Evolutionary conservation across 2,113 vertebrate genomes (phyloP).

Genomic region (Semnornis frantzii): DNA sequence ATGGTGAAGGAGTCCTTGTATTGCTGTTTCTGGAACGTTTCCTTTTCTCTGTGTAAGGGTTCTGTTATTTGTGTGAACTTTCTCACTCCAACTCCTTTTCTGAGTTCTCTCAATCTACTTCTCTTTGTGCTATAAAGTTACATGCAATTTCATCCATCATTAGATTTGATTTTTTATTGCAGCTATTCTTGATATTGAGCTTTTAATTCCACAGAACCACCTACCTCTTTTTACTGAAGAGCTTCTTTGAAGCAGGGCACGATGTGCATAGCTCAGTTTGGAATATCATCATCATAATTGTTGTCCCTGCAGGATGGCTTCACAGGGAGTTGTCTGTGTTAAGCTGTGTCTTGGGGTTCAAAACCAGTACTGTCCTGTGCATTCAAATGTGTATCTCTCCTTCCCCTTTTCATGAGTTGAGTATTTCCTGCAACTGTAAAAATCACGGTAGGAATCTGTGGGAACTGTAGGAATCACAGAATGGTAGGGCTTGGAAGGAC

Average conservation of each 20-base stretch:
- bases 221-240: slow-evolving; percentile 14
- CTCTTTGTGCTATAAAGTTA: not conserved
- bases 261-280: not conserved
- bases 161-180: slow-evolving; percentile 11
- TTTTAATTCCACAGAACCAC: not conserved
- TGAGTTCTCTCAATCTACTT: not conserved
- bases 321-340: not conserved
- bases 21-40: not conserved
- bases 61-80: not conserved
- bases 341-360: not conserved
- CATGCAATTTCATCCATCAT: not conserved
- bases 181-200: slow-evolving; percentile 2
- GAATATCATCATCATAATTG: not conserved
- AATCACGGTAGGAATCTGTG: too few relatives aligned
- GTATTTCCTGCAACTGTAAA: not conserved
- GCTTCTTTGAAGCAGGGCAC: not conserved
- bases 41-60: not conserved
- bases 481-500: too few relatives aligned
- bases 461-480: not conserved
- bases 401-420: not conserved
- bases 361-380: not conserved
- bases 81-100: not conserved
- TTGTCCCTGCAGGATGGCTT: not conserved
- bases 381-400: not conserved
- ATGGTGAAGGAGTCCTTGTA: not conserved